Base-by-base conservation (phyloP, 2,797 vertebrate species). In the Gymnoscopelus braueri region DNA sequence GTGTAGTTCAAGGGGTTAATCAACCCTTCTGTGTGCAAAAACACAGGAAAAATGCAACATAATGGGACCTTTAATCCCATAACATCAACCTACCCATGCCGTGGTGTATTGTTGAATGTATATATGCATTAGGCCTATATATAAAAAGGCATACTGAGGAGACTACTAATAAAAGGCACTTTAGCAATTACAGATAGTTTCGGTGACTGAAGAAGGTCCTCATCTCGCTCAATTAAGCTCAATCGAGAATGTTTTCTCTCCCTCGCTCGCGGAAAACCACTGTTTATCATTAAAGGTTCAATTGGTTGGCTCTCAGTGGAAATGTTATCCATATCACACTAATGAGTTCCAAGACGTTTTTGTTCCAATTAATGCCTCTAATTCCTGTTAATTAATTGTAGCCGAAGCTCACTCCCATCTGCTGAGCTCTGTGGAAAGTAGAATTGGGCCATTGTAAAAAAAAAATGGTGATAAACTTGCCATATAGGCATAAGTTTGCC, bases 331-430 rank as follows among this genome's bases (percentile, higher is more conserved):
- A 86, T 88, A 88, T 89, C 84, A 85, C 79, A 80, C 78, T 91
- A 92, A 93, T 91, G 88, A 91, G 81, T 91, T 92, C 82, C 82
- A 84, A 71, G 80, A 88, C 55, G 14, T 92, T 92, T 93, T 82
- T 78, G 59, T 91, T 89, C 85, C 93, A 93, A 94, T 88, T 93
- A 93, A 88, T 92, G 89, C 84, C 88, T 92, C 93, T 90, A 89
- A 89, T 94, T 92, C 87, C 77, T 63, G 84, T 85, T 92, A 95
- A 95, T 95, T 95, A 94, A 95, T 93, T 94, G 90, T 91, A 93
- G 86, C 85, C 73, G 83, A 85, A 84, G 61, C 87, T 87, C 74
- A 82, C 89, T 93, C 91, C 39, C 88, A 92, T 95, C 87, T 94
- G 84, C 85, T 88, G 87, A 89, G 71, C 82, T 88, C 63, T 73